Conservation (phyloP, 2,797 vertebrate genomes). For the Loriculus beryllinus region DNA sequence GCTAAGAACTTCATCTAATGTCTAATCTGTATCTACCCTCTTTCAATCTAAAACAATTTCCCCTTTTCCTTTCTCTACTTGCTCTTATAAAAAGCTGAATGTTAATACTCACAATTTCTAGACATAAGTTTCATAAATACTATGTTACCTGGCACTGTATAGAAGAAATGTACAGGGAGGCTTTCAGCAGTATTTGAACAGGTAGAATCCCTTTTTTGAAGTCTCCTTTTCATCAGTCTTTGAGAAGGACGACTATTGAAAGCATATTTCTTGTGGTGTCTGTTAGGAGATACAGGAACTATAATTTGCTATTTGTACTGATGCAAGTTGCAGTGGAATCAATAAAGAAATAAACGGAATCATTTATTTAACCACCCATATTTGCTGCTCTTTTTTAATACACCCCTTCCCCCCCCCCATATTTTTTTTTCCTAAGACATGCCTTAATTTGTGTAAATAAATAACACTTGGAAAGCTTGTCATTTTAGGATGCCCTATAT, state of each 20-base stretch:
- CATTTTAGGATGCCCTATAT: not conserved
- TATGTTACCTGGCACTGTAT: not conserved
- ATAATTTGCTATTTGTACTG: not conserved
- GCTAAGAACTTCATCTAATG: not conserved
- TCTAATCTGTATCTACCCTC: not conserved
- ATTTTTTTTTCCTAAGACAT: not conserved
- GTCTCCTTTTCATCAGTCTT: not conserved
- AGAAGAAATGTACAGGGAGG: not conserved
- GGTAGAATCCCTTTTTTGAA: not conserved
- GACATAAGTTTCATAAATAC: not conserved
- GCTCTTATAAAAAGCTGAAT: not conserved
- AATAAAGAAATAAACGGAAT: not conserved
- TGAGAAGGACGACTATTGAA: not conserved
- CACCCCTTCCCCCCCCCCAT: too few relatives aligned
- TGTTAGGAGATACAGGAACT: not conserved
- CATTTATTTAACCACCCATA: not conserved
- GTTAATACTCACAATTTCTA: not conserved
- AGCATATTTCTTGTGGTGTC: not conserved
- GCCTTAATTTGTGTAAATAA: not conserved
- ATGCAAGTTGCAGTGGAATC: not conserved
- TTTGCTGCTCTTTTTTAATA: not conserved
- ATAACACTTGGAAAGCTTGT: not conserved
- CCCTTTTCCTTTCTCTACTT: not conserved
- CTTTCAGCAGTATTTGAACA: not conserved
- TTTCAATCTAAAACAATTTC: not conserved